phyloP scores from a whole-genome alignment of 2,888 invertebrate genomes.

The Tinea trinotella region DNA sequence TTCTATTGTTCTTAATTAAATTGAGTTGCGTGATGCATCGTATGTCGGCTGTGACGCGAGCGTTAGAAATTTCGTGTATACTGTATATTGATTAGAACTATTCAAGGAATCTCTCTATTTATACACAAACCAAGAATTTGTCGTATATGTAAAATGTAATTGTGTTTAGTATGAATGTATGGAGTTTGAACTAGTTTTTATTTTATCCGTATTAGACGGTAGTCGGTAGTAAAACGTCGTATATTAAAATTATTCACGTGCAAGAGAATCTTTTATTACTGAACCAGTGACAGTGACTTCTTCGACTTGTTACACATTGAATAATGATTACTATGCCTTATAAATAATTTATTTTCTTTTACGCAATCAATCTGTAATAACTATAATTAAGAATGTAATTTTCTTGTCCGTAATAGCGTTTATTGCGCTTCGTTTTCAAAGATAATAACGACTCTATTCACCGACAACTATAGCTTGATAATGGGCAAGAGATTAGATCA shows the following conservation, averaged over 20 bases:
- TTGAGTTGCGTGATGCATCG: background rate
- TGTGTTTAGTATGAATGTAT: no score
- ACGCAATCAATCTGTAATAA: background rate
- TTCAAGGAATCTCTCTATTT: background rate
- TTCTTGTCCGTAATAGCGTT: background rate
- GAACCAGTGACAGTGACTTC: background rate
- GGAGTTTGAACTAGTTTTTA: no score
- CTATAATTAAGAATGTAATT: background rate
- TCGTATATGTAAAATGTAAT: no score
- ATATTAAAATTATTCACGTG: no score
- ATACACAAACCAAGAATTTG: background rate
- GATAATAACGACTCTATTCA: slow-evolving; percentile 5
- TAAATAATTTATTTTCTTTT: background rate
- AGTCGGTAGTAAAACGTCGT: no score
- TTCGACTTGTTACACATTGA: background rate
- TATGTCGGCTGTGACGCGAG: background rate
- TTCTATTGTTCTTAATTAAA: background rate
- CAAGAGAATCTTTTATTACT: no score
- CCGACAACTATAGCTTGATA: slow-evolving; percentile 1
- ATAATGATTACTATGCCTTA: background rate
- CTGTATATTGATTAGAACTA: background rate
- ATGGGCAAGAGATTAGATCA: slow-evolving; percentile 14
- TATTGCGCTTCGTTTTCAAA: slow-evolving; percentile 11
- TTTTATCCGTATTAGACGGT: no score
- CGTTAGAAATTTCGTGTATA: background rate